Evolutionary conservation across 1,140 invertebrate species (phyloP), one percentile per base, ranked within the genome.

Genomic region (Drosophila saltans): DNA sequence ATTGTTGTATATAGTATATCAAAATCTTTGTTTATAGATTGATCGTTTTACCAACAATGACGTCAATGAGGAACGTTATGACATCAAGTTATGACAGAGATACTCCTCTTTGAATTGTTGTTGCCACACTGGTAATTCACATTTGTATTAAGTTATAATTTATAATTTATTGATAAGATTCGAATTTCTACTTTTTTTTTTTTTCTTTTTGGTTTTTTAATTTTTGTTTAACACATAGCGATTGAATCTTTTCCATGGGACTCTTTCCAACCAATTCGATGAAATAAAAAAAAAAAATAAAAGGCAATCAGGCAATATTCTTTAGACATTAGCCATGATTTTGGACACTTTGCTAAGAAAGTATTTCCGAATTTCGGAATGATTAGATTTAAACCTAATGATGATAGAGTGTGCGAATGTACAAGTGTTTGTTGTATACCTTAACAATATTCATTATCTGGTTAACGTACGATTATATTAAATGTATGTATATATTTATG

Each of bases 11-110:
- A 7, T 24, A 16, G n/a, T 56, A 60, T 36, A 60, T 60, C 10
- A 21, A 21, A 72, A 74, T 74, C 61, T 62, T 21, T 59, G 41
- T n/a, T 11, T 28, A 16, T 3, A 43, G 57, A 68, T 57, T 45
- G 59, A 30, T 24, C n/a, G 41, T 36, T 36, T 36, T 43, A 16
- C 26, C 39, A 77, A 41, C 55, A 40, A 71, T 88, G 83, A 88
- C 83, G 83, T 83, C 81, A 85, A 85, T 75, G 58, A 57, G 52
- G 61, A 59, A 21, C 64, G 74, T 78, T 81, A 85, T 85, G 78
- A 84, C 81, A 78, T 81, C 81, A 80, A 75, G 62, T 56, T 56
- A 30, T 56, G 66, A 28, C 40, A 43, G 24, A 75, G 72, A 75
- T 64, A 76, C 72, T 16, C 16, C 28, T 39, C 16, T 65, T 78